These are phyloP conservation scores for Pica pica DNA, from an alignment of 2,113 vertebrate species.

Conservation along the genomic window DNA sequence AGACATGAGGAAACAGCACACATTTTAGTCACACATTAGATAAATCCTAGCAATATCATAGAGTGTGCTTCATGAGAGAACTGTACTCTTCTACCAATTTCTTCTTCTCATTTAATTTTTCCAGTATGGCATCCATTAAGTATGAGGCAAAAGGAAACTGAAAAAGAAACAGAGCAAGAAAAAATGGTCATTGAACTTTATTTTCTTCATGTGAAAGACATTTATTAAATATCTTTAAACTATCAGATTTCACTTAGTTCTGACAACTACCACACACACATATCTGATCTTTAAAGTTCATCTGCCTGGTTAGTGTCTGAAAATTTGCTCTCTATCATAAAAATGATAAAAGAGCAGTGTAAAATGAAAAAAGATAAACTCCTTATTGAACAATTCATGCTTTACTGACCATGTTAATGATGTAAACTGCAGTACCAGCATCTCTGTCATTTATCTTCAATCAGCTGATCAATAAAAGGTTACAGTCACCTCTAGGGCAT, in stretches of 20 bases:
- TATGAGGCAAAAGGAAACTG: slow-evolving; percentile 87
- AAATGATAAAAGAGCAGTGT: slow-evolving; percentile 74
- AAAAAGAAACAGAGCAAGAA: slow-evolving; percentile 73
- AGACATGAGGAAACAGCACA: background rate
- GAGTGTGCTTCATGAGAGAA: slow-evolving; percentile 75
- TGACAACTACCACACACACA: slow-evolving; percentile 31
- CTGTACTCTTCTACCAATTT: slow-evolving; percentile 86
- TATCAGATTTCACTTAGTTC: slow-evolving; percentile 61
- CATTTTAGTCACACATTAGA: background rate
- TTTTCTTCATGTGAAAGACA: slow-evolving; percentile 56
- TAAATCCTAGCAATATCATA: slow-evolving; percentile 24
- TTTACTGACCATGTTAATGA: slow-evolving; percentile 84
- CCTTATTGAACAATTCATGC: slow-evolving; percentile 82
- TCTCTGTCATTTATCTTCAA: slow-evolving; percentile 79
- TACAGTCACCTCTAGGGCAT: slow-evolving; percentile 75
- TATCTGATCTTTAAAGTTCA: slow-evolving; percentile 63
- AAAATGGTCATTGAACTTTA: slow-evolving; percentile 54
- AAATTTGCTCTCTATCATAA: slow-evolving; percentile 73
- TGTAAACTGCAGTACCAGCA: slow-evolving; percentile 80
- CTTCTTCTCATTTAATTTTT: slow-evolving; percentile 91
- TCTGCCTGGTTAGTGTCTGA: slow-evolving; percentile 55
- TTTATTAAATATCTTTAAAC: slow-evolving; percentile 53
- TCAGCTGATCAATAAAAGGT: slow-evolving; percentile 80
- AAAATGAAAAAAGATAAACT: slow-evolving; percentile 81
- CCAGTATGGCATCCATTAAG: slow-evolving; percentile 84